A percentile compares a stretch with the other conserved stretches of the same genome.
phyloP scores from a whole-genome alignment of 2,888 invertebrate species.

The Brenthis hecate region DNA sequence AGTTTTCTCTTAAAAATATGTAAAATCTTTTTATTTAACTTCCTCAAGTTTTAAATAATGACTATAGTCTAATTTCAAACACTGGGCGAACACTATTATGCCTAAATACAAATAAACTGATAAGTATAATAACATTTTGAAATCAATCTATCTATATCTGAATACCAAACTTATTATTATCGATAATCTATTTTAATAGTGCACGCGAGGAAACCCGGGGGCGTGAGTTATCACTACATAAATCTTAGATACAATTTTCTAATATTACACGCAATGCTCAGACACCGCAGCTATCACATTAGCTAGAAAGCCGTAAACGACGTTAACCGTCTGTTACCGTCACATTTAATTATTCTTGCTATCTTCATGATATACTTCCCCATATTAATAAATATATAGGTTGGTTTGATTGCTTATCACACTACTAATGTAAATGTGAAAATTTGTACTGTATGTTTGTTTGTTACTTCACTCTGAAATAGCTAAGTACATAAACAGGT shows the following conservation, averaged over 20 bases:
- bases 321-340: conserved; percentile 16
- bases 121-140: too few relatives aligned
- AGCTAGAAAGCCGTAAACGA: conserved; percentile 18
- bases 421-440: too few relatives aligned
- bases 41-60: too few relatives aligned
- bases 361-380: conserved; percentile 10
- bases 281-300: conserved; percentile 15
- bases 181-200: neutral
- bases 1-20: too few relatives aligned
- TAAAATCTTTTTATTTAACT: too few relatives aligned
- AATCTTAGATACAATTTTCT: conserved; percentile 10
- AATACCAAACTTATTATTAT: neutral
- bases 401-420: neutral
- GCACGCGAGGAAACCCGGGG: neutral
- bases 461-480: too few relatives aligned
- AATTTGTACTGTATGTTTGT: too few relatives aligned
- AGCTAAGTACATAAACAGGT: too few relatives aligned
- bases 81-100: too few relatives aligned
- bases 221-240: neutral
- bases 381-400: neutral
- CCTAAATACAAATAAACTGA: too few relatives aligned
- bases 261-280: conserved; percentile 10
- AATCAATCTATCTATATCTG: too few relatives aligned
- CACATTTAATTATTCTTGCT: conserved; percentile 10
- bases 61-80: too few relatives aligned